Evolutionary conservation across 2,888 invertebrate genomes (phyloP), one percentile per base, ranked within the genome.

Genomic region (Globia sparganii): DNA sequence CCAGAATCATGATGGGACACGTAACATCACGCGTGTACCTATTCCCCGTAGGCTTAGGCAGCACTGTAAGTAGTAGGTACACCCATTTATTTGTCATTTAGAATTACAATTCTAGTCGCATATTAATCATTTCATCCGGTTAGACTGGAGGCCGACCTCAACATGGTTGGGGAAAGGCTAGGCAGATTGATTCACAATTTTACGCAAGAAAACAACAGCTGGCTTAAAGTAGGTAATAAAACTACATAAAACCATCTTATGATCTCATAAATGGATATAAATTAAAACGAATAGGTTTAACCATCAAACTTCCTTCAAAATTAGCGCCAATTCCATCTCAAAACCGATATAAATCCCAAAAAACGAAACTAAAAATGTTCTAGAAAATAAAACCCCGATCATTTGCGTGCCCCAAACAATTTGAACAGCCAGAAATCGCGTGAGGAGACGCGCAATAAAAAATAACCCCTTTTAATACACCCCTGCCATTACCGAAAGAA

Each of bases 401-500:
- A 89, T 91, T 92, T 94, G 95, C 96, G 95, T 96, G 96, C 89
- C 81, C 81, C 86, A 84, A 93, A 92, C 93, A 92, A 95, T 95
- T 95, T 94, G 83, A 92, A 83, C 90, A 89, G 87, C 85, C 92
- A 85, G 89, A 90, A 95, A 93, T 96, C 93, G 96, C 96, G 95
- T 96, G 96, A 88, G 91, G 93, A 91, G 92, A 92, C 87, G 83
- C 89, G 80, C 89, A 86, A 92, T 93, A 95, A 96, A 96, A 96
- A 95, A 86, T 86, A 87, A 82, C 88, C 88, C 88, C 83, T 88
- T 87, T 87, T 87, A 82, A 85, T 81, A 58, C 87, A 88, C 88
- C 88, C 96, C 91, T 91, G 93, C 93, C 91, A 95, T 95, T 95
- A 94, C 94, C 95, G 91, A 94, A 95, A 95, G 94, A 95, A 94